Evolutionary conservation across 2,113 vertebrate species (phyloP).

Genomic region (Psittacula cyanocephala): DNA sequence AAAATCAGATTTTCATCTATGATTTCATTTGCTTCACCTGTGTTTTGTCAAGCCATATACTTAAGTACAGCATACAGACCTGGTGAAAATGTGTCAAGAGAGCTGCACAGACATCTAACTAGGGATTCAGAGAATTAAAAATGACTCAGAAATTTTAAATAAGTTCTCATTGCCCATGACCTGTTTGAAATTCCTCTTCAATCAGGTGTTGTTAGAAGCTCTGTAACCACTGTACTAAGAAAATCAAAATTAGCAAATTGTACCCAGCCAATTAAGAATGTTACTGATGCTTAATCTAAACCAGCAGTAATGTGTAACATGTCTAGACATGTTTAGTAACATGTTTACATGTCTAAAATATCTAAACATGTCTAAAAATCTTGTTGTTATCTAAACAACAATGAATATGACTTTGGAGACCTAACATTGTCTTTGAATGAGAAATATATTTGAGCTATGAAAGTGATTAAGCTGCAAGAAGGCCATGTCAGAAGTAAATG

Average conservation of each 20-base stretch:
- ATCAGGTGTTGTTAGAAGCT: not conserved
- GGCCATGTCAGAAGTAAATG: not conserved
- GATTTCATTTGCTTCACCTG: not conserved
- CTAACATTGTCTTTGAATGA: not conserved
- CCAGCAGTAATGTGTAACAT: not conserved
- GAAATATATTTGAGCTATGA: not conserved
- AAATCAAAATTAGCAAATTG: not conserved
- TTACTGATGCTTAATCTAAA: not conserved
- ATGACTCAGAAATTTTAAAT: not conserved
- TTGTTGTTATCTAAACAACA: not conserved
- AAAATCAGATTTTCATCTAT: not conserved
- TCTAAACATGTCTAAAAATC: not conserved
- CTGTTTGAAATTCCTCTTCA: not conserved
- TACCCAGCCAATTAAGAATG: not conserved
- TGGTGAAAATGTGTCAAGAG: not conserved
- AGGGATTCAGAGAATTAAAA: not conserved
- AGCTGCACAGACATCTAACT: not conserved
- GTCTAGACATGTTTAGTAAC: not conserved
- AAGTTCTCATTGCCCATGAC: not conserved
- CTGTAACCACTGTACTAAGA: not conserved
- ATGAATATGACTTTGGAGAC: not conserved
- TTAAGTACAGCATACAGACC: not conserved
- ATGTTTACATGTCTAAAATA: not conserved
- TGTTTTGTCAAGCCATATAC: not conserved
- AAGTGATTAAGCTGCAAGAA: not conserved